Evolutionary conservation across 2,797 vertebrate genomes (phyloP), one percentile per base, ranked within the genome.

Genomic region (Enteromius trimaculatus): DNA sequence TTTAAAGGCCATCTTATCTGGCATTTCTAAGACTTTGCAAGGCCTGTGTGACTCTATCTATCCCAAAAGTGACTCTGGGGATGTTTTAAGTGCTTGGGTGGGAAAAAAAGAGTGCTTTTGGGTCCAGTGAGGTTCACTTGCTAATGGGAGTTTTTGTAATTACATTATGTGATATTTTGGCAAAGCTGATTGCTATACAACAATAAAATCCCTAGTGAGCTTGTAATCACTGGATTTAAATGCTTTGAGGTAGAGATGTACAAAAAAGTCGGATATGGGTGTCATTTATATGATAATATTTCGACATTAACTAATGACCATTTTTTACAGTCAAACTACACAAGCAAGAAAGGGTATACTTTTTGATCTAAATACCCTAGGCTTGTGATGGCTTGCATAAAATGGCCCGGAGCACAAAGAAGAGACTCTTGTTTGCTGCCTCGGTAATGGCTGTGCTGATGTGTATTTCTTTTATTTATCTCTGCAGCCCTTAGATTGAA

Each of bases 271-370:
- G 2, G 77, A 65, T 66, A 37, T 51, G 64, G 3, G 39, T 62
- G 19, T 31, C 70, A 34, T 71, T 81, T 81, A 7, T 62, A 72
- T 34, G 53, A 80, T 60, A 72, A 31, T 60, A 37, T 62, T 80
- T 80, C 26, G 7, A 49, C 19, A 11, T 26, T 39, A 39, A 39
- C 31, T 31, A 31, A 31, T 31, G 31, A 31, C 31, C 31, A 31
- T 31, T 31, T 31, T 31, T 31, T 31, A 31, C 31, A 58, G 17
- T 53, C 17, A 34, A 58, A 10, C 66, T 21, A 13, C 58, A 21
- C n/a, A 47, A 19, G 55, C 66, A 34, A 39, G 47, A 19, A 66
- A 19, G 16, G 1, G 37, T 39, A 44, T 29, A 80, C 6, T 23
- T 42, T 47, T 19, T 70, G 49, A 70, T 23, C 14, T 53, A 21